Percentiles rank a stretch among this genome's conserved stretches.
Conservation (phyloP, 1,140 invertebrate genomes). For the Eueides isabella region DNA sequence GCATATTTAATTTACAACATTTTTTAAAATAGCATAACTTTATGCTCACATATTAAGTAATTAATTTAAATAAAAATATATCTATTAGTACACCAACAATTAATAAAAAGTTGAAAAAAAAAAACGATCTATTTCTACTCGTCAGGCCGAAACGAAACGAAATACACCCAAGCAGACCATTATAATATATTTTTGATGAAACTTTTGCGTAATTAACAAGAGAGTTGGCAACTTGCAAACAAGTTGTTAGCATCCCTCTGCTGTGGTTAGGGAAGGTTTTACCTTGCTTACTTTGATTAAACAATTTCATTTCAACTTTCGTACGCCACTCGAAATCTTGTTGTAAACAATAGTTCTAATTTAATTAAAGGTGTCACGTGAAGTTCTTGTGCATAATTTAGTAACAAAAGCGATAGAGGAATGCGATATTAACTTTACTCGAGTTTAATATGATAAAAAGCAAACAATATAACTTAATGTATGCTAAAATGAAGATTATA, state of each 20-base stretch:
- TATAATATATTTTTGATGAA: not conserved
- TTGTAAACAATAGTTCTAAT: constrained; percentile 12
- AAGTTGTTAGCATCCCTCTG: constrained; percentile 16
- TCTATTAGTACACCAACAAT: no score
- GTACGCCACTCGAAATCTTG: not conserved
- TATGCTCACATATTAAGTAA: no score
- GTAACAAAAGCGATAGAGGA: not conserved
- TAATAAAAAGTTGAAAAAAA: no score
- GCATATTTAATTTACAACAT: no score
- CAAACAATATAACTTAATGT: not conserved
- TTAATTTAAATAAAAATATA: no score
- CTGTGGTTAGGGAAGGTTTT: constrained; percentile 12
- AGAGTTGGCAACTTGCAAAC: constrained; percentile 9
- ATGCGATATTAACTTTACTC: not conserved
- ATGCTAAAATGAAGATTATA: no score
- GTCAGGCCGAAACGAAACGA: no score
- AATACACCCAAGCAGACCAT: no score
- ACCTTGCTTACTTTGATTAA: constrained; percentile 18
- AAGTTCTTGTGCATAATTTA: not conserved
- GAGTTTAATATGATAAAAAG: not conserved
- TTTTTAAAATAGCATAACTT: no score
- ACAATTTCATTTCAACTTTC: constrained; percentile 12
- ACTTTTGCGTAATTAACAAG: not conserved
- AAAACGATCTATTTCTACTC: no score
- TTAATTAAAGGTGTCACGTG: not conserved